Evolutionary conservation across 2,888 invertebrate species (phyloP).

Genomic region (Drosophila yooni): DNA sequence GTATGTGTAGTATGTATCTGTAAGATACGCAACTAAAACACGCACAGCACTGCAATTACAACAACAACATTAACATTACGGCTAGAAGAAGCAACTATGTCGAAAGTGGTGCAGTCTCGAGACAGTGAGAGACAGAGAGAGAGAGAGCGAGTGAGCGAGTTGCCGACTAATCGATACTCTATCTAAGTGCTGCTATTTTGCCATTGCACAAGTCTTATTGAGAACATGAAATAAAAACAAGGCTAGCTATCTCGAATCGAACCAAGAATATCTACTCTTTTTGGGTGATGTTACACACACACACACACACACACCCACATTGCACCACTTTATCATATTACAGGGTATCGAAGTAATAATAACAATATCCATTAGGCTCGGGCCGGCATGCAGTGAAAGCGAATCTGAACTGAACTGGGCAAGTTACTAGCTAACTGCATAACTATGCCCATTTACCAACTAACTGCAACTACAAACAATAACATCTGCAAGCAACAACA

Average conservation of each 20-base stretch:
- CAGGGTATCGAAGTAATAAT: slow-evolving; percentile 15
- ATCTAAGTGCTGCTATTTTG: background rate
- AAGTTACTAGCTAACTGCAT: slow-evolving; percentile 38
- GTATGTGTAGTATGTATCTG: slow-evolving; percentile 13
- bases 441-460: slow-evolving; percentile 50
- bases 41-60: slow-evolving; percentile 33
- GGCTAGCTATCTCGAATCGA: background rate
- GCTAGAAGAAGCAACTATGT: background rate
- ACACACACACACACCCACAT: background rate
- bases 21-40: slow-evolving; percentile 32
- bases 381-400: slow-evolving; percentile 44
- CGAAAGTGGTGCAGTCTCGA: background rate
- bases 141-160: background rate
- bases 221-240: background rate
- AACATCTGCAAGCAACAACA: slow-evolving; percentile 16
- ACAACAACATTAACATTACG: slow-evolving; percentile 6
- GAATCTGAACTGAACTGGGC: slow-evolving; percentile 25
- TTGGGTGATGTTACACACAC: background rate
- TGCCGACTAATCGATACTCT: background rate
- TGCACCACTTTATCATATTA: background rate
- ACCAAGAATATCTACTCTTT: background rate
- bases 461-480: slow-evolving; percentile 44
- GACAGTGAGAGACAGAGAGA: background rate
- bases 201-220: slow-evolving; percentile 1
- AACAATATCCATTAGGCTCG: slow-evolving; percentile 13